Percentiles rank a stretch among this genome's conserved stretches.
Conservation (phyloP, 2,888 invertebrate genomes). For the Metallyticus violacea region DNA sequence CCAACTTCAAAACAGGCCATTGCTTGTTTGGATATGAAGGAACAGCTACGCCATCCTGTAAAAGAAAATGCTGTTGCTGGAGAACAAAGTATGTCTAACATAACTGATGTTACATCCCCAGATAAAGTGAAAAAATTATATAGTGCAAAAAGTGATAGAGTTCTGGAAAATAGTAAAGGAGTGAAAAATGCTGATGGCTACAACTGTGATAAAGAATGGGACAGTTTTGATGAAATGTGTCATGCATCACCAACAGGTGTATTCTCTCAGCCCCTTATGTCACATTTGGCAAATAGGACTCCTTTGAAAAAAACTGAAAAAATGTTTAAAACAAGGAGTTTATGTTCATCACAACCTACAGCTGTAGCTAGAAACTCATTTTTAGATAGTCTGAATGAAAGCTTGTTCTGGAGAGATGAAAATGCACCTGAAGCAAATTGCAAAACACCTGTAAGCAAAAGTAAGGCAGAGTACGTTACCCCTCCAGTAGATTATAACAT, state of each 20-base stretch:
- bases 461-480: conserved; percentile 41
- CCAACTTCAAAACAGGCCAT: not conserved
- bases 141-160: too few species aligned
- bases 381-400: conserved; percentile 26
- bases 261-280: not conserved
- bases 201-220: conserved; percentile 29
- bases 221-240: conserved; percentile 31
- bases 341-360: not conserved
- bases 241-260: not conserved
- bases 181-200: not conserved
- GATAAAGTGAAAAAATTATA: too few species aligned
- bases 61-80: not conserved
- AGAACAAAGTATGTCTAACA: too few species aligned
- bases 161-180: too few species aligned
- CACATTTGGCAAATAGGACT: not conserved
- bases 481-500: conserved; percentile 52
- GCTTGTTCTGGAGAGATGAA: conserved; percentile 23
- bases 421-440: not conserved
- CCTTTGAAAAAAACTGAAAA: not conserved
- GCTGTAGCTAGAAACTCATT: conserved; percentile 28
- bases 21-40: not conserved
- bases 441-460: not conserved
- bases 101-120: too few species aligned
- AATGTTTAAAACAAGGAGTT: not conserved
- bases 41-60: not conserved